Conservation (phyloP, 1,140 invertebrate genomes). For the Zaprionus ornatus region DNA sequence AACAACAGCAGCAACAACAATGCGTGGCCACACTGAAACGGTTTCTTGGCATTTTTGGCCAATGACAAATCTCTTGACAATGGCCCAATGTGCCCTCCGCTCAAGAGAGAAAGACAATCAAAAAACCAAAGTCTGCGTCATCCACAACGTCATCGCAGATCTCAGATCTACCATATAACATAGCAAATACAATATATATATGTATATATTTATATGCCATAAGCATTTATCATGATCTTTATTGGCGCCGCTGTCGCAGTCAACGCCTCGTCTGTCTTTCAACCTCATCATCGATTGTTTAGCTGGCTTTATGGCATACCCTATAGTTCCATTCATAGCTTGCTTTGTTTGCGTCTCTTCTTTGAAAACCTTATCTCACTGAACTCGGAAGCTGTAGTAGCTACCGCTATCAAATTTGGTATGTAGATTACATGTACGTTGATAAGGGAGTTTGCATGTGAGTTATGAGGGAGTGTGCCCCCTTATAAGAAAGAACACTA, state of each 20-base stretch:
- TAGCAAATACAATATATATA: neutral
- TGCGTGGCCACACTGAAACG: neutral
- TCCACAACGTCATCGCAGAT: conserved; percentile 37
- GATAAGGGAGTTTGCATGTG: neutral
- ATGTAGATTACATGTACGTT: neutral
- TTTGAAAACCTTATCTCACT: neutral
- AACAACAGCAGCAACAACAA: neutral
- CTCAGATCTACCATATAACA: neutral
- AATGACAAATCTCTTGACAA: conserved; percentile 70
- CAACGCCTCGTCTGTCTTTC: conserved; percentile 5
- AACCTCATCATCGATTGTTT: conserved; percentile 21
- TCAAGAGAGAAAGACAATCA: conserved; percentile 7
- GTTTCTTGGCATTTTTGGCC: conserved; percentile 51
- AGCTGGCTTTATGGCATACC: conserved; percentile 6
- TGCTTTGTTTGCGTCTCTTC: neutral
- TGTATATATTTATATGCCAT: neutral
- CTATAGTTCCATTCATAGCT: neutral
- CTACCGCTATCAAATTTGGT: neutral
- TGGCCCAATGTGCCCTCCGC: conserved; percentile 12
- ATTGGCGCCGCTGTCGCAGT: conserved; percentile 35
- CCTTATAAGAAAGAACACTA: neutral
- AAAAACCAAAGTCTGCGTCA: conserved; percentile 38
- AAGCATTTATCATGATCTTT: conserved; percentile 62
- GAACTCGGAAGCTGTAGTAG: neutral
- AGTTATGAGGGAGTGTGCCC: neutral